These are phyloP conservation scores for Cebidichthys violaceus DNA, from an alignment of 2,113 vertebrate genomes.

Conservation along the genomic window DNA sequence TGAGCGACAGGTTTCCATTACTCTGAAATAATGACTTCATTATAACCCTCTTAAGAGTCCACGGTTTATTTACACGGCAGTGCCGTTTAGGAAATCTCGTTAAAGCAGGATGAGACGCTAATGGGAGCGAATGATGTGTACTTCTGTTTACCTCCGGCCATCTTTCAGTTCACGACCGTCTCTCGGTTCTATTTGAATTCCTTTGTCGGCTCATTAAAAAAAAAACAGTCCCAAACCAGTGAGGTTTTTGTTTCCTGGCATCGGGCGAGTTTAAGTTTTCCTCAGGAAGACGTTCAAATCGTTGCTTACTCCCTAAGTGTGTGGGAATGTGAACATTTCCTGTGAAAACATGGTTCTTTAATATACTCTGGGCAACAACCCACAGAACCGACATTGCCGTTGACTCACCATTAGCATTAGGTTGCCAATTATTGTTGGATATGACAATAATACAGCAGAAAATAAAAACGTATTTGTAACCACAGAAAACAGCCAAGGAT, in stretches of 20 bases:
- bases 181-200: constrained; percentile 40
- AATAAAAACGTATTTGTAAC: constrained; percentile 29
- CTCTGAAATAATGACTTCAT: constrained; percentile 44
- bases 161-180: constrained; percentile 28
- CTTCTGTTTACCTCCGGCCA: constrained; percentile 44
- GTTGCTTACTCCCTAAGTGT: neutral
- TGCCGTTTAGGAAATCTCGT: constrained; percentile 53
- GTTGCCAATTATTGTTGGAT: neutral
- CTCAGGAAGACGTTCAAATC: constrained; percentile 19
- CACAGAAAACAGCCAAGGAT: constrained; percentile 40
- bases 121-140: constrained; percentile 16
- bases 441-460: neutral
- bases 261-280: constrained; percentile 15
- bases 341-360: neutral
- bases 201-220: constrained; percentile 52
- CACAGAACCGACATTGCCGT: neutral
- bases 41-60: constrained; percentile 5
- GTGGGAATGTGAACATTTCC: neutral
- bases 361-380: neutral
- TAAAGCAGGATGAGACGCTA: constrained; percentile 37
- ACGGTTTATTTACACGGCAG: constrained; percentile 27
- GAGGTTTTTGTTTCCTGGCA: constrained; percentile 45
- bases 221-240: constrained; percentile 26
- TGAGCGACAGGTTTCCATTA: constrained; percentile 58
- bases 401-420: neutral